Percentiles rank a stretch among this genome's conserved stretches.
Conservation (phyloP, 2,797 vertebrate species). For the Thaleichthys pacificus region DNA sequence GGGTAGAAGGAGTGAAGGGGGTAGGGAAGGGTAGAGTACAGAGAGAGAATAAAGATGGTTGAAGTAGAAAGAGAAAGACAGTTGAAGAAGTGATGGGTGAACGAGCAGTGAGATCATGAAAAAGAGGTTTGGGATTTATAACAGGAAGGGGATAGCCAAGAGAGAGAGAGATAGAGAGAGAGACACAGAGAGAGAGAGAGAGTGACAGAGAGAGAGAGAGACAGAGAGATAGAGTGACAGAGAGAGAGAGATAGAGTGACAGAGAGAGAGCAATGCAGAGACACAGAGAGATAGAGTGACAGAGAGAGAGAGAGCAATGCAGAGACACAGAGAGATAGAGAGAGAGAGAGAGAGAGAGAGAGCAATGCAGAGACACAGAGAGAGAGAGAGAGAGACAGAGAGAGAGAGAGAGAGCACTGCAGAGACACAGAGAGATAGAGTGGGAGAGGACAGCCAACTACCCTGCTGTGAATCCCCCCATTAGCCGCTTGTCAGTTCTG, state of each 20-base stretch:
- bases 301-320: not conserved
- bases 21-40: not conserved
- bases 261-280: too few species aligned
- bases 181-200: too few species aligned
- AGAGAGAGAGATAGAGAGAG: too few species aligned
- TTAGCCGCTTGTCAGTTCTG: conserved; percentile 64
- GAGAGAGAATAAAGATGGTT: not conserved
- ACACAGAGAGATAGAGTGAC: not conserved
- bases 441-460: conserved; percentile 33
- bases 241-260: too few species aligned
- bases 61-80: conserved; percentile 6
- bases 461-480: conserved; percentile 46
- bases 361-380: not conserved
- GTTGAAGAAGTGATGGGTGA: conserved; percentile 10
- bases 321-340: not conserved
- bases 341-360: not conserved
- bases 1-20: not conserved
- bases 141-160: too few species aligned
- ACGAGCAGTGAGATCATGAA: conserved; percentile 6
- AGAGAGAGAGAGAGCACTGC: not conserved
- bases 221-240: too few species aligned
- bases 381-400: too few species aligned
- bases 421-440: not conserved
- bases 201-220: too few species aligned
- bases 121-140: conserved; percentile 9